These are phyloP conservation scores for Euzetes globulus DNA, from an alignment of 2,888 invertebrate species.

Conservation along the genomic window DNA sequence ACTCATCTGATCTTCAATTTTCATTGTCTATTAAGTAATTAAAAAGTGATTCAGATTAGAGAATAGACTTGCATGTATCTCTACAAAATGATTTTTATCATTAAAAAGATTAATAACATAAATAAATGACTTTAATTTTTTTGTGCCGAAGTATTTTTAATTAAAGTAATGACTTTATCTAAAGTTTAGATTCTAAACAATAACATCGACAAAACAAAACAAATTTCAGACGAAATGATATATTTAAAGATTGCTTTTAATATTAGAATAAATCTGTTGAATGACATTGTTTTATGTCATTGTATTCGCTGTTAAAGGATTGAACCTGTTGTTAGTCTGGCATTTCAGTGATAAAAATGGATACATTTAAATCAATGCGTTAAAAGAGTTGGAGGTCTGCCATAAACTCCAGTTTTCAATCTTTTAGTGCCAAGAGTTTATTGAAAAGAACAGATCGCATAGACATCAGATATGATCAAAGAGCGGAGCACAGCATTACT, in stretches of 20 bases:
- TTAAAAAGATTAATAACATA: too few relatives aligned
- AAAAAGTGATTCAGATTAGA: too few relatives aligned
- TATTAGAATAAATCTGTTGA: not conserved
- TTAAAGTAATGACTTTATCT: too few relatives aligned
- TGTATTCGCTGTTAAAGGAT: not conserved
- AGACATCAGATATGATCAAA: not conserved
- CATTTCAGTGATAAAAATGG: not conserved
- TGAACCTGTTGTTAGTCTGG: not conserved
- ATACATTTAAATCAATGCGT: not conserved
- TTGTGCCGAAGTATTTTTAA: too few relatives aligned
- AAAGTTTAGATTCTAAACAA: not conserved
- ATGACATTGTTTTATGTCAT: not conserved
- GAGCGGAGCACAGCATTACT: not conserved
- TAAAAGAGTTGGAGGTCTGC: constrained; percentile 8
- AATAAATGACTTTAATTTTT: too few relatives aligned
- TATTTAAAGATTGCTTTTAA: not conserved
- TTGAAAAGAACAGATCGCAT: not conserved
- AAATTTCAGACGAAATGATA: not conserved
- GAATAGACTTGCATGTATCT: too few relatives aligned
- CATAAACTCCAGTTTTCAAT: not conserved
- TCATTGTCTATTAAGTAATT: too few relatives aligned
- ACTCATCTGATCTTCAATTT: too few relatives aligned
- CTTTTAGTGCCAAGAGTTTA: not conserved
- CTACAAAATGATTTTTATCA: too few relatives aligned
- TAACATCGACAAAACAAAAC: not conserved